phyloP scores from a whole-genome alignment of 92 coral and sea anemone genomes.

The Phenganax subtilis region DNA sequence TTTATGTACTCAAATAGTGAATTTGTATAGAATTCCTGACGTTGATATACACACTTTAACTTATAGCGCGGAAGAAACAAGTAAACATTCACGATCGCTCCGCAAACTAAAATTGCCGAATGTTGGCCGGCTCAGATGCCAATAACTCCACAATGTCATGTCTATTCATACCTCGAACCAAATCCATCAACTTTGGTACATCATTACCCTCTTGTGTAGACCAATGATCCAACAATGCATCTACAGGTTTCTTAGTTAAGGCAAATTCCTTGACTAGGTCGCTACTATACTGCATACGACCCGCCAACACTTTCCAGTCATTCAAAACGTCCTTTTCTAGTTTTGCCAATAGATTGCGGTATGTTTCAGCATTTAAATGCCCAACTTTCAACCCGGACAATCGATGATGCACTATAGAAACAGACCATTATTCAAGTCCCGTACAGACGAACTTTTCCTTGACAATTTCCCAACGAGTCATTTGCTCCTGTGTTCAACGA shows the following conservation, averaged over 20 bases:
- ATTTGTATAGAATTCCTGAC: too few species aligned
- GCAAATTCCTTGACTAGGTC: not conserved
- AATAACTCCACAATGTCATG: conserved; percentile 2
- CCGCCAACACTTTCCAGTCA: conserved; percentile 5
- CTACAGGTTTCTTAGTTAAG: not conserved
- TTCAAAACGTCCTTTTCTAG: not conserved
- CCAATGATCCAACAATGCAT: not conserved
- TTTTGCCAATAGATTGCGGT: not conserved
- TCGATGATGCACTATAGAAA: not conserved
- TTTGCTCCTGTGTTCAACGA: not conserved
- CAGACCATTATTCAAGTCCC: too few species aligned
- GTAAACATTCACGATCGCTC: not conserved
- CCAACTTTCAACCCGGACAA: not conserved
- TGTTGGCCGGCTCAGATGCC: not conserved
- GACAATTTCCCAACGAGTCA: not conserved
- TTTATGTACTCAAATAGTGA: too few species aligned
- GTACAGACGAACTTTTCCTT: too few species aligned
- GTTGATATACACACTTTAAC: too few species aligned
- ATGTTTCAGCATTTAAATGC: not conserved
- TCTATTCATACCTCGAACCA: not conserved
- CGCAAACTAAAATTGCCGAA: not conserved
- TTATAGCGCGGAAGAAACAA: too few species aligned
- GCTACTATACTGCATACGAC: conserved; percentile 10
- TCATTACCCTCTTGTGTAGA: not conserved
- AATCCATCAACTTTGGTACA: not conserved